These are phyloP conservation scores for Liodrosophila aerea DNA, from an alignment of 2,888 invertebrate genomes.

Conservation along the genomic window DNA sequence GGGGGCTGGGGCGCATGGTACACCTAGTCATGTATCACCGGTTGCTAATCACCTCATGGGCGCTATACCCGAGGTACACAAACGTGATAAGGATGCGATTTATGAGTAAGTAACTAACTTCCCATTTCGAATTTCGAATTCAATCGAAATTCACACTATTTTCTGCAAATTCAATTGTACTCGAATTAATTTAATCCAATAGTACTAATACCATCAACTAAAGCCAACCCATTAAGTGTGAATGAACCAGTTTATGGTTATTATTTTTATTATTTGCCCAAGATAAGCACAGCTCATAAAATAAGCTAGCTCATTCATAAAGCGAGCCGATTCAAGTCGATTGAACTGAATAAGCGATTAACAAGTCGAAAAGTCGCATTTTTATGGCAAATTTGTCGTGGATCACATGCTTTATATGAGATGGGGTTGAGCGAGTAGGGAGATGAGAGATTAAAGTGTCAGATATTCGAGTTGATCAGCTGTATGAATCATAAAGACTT, in stretches of 20 bases:
- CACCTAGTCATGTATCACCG: constrained; percentile 91
- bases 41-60: constrained; percentile 93
- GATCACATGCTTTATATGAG: neutral
- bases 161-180: too few species aligned
- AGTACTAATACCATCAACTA: too few species aligned
- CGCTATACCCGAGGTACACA: constrained; percentile 94
- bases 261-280: neutral
- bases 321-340: constrained; percentile 10
- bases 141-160: constrained; percentile 6
- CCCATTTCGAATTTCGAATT: too few species aligned
- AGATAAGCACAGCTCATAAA: constrained; percentile 48
- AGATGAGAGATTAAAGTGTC: too few species aligned
- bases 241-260: constrained; percentile 28
- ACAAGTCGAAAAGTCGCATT: neutral
- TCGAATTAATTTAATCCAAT: too few species aligned
- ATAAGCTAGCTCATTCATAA: constrained; percentile 35
- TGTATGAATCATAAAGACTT: too few species aligned
- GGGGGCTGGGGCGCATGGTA: constrained; percentile 83
- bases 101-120: constrained; percentile 99
- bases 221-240: neutral
- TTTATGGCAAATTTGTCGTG: neutral
- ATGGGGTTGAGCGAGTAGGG: neutral
- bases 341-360: constrained; percentile 25
- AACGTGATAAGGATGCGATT: constrained; percentile 99
- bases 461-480: too few species aligned